These are phyloP conservation scores for Doryteuthis pealeii DNA, from an alignment of 1,140 invertebrate genomes.

Conservation along the genomic window DNA sequence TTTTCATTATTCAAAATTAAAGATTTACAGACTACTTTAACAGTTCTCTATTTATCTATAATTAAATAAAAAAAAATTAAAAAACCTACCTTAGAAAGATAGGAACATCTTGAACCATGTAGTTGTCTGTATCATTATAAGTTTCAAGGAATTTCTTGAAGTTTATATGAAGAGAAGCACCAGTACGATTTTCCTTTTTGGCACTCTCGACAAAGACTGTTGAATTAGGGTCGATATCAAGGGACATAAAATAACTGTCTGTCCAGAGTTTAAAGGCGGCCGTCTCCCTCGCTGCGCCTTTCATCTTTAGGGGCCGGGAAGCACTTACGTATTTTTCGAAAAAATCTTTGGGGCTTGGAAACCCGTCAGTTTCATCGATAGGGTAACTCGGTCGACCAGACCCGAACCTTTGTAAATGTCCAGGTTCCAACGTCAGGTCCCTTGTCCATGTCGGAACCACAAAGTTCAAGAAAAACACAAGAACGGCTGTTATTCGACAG, in stretches of 20 bases:
- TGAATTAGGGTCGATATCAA: slow-evolving; percentile 31
- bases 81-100: slow-evolving; percentile 44
- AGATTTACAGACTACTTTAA: too few species aligned
- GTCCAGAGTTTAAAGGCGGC: slow-evolving; percentile 49
- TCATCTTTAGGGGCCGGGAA: slow-evolving; percentile 45
- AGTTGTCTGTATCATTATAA: slow-evolving; percentile 50
- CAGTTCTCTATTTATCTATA: too few species aligned
- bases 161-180: slow-evolving; percentile 32
- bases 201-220: slow-evolving; percentile 44
- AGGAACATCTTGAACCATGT: slow-evolving; percentile 56
- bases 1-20: too few species aligned
- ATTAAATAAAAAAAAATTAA: too few species aligned
- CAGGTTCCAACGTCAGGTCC: slow-evolving; percentile 30
- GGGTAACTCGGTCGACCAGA: slow-evolving; percentile 29
- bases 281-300: slow-evolving; percentile 41
- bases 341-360: slow-evolving; percentile 42
- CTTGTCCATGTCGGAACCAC: neutral
- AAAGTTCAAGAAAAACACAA: too few species aligned
- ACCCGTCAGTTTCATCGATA: slow-evolving; percentile 40
- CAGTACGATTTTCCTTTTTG: slow-evolving; percentile 53
- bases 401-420: slow-evolving; percentile 51
- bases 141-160: slow-evolving; percentile 50
- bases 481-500: too few species aligned
- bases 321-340: slow-evolving; percentile 44
- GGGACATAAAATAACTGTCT: slow-evolving; percentile 49